Evolutionary conservation across 2,113 vertebrate species (phyloP).

Genomic region (Bujurquina vittata): DNA sequence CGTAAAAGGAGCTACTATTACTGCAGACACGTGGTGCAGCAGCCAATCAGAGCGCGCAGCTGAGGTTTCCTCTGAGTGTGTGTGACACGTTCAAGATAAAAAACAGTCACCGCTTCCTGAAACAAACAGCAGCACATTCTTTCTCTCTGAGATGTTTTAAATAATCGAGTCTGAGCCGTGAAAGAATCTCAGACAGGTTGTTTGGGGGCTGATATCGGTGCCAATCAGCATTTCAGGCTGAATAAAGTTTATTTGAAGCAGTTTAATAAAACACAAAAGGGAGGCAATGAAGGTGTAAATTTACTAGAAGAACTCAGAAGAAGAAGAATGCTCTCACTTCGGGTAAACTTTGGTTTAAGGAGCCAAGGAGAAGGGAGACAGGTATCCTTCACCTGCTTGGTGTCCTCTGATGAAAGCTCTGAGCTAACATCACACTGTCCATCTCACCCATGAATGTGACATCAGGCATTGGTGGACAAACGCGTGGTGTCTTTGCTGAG

Average conservation of each 20-base stretch:
- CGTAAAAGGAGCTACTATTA: slow-evolving; percentile 71
- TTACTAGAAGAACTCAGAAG: no score
- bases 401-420: not conserved
- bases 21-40: slow-evolving; percentile 37
- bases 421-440: not conserved
- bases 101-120: slow-evolving; percentile 24
- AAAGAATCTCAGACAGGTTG: not conserved
- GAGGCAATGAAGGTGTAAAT: not conserved
- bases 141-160: not conserved
- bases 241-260: not conserved
- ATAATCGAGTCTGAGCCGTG: not conserved
- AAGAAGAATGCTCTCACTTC: not conserved
- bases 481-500: no score
- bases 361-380: not conserved
- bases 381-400: not conserved
- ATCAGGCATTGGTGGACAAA: no score
- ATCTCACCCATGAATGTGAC: no score
- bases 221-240: not conserved
- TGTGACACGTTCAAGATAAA: not conserved
- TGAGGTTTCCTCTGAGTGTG: slow-evolving; percentile 12
- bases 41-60: slow-evolving; percentile 50
- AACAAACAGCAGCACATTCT: not conserved
- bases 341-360: not conserved
- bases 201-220: no score
- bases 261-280: not conserved